A percentile compares a stretch with the other conserved stretches of the same genome.
Evolutionary conservation across 2,888 invertebrate species (phyloP).

Genomic region (Plagodis dolabraria): DNA sequence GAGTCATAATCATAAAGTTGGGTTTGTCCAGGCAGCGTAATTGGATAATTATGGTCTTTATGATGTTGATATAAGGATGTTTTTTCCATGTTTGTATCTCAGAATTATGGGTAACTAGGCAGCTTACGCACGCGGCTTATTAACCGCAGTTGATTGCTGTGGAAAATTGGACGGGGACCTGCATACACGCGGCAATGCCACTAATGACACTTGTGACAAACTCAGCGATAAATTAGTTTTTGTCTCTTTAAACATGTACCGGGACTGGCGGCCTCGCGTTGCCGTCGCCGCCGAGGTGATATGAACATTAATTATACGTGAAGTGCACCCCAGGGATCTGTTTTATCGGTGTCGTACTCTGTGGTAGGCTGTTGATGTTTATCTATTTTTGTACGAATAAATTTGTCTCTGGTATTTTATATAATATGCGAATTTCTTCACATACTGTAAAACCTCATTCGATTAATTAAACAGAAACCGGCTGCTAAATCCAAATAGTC

Average conservation of each 20-base stretch:
- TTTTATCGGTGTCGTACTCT: constrained; percentile 19
- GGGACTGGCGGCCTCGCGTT: constrained; percentile 3
- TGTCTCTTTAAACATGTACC: constrained; percentile 25
- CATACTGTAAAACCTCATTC: not conserved
- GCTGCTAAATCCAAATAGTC: too few relatives aligned
- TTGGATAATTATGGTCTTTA: constrained; percentile 15
- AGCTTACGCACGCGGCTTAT: constrained; percentile 60
- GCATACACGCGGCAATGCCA: constrained; percentile 51
- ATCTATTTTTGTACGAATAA: too few relatives aligned
- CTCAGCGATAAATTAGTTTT: constrained; percentile 38
- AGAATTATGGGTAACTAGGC: constrained; percentile 48
- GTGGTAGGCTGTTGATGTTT: not conserved
- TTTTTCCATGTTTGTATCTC: constrained; percentile 25
- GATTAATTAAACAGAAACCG: not conserved
- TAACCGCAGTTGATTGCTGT: constrained; percentile 69
- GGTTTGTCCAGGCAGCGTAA: constrained; percentile 1
- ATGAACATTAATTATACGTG: constrained; percentile 26
- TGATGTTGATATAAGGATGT: constrained; percentile 6
- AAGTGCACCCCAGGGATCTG: constrained; percentile 18
- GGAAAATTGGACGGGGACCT: constrained; percentile 68
- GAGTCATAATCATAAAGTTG: constrained; percentile 16
- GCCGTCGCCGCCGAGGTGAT: constrained; percentile 12
- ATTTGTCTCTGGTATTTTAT: too few relatives aligned
- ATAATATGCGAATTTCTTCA: not conserved
- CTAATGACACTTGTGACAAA: constrained; percentile 50